These are phyloP conservation scores for Boulengeromyrus knoepffleri DNA, from an alignment of 2,113 vertebrate species.

Conservation along the genomic window DNA sequence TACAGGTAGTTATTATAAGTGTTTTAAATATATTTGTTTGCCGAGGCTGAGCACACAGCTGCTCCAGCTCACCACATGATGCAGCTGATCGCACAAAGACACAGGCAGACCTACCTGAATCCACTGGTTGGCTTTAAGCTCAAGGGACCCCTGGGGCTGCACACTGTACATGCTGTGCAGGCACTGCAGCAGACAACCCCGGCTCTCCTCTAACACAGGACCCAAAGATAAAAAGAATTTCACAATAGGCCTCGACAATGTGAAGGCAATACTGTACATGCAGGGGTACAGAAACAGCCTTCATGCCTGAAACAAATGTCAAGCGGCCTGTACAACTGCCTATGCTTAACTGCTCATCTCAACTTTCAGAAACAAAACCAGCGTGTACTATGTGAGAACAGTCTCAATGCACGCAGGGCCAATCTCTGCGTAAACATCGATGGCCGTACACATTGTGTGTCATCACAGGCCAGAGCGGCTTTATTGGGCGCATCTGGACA, in stretches of 20 bases:
- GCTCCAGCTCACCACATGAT: background rate
- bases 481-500: background rate
- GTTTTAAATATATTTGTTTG: background rate
- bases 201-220: slow-evolving; percentile 64
- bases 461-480: background rate
- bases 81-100: background rate
- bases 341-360: background rate
- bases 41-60: background rate
- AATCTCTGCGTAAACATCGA: background rate
- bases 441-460: background rate
- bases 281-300: background rate
- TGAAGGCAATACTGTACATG: background rate
- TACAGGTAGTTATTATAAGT: background rate
- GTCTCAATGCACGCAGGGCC: background rate
- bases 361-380: background rate
- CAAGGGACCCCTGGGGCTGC: slow-evolving; percentile 68
- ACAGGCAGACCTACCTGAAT: slow-evolving; percentile 59
- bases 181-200: slow-evolving; percentile 71
- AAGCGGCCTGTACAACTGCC: background rate
- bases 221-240: background rate
- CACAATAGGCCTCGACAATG: background rate
- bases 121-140: slow-evolving; percentile 80
- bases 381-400: background rate
- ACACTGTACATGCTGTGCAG: slow-evolving; percentile 77
- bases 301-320: background rate